phyloP scores from a whole-genome alignment of 2,797 vertebrate species.

The Hypotaenidia philippensis region DNA sequence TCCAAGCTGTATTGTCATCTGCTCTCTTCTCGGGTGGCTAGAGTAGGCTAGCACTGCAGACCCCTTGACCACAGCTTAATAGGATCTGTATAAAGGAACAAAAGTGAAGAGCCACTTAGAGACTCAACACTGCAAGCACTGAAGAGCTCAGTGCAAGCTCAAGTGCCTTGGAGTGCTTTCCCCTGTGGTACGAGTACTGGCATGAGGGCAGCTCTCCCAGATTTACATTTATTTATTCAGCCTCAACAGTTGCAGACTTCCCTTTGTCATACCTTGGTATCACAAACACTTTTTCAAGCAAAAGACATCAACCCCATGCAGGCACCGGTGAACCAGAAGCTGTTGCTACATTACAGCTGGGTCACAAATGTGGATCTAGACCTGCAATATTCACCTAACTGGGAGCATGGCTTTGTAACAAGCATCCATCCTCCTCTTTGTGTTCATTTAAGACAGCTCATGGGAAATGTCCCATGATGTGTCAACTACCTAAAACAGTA shows the following conservation, averaged over 20 bases:
- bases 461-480: neutral
- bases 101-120: constrained; percentile 14
- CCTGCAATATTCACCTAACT: neutral
- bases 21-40: neutral
- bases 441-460: neutral
- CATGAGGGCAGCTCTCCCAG: neutral
- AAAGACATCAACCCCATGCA: neutral
- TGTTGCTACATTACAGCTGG: neutral
- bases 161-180: constrained; percentile 1
- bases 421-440: neutral
- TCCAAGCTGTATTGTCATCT: neutral
- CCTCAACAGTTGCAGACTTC: neutral
- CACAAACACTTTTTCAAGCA: neutral
- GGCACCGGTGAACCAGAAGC: neutral
- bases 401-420: neutral
- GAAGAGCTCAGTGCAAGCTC: neutral
- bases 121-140: neutral
- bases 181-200: neutral
- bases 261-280: neutral
- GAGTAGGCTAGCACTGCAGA: neutral
- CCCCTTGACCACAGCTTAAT: neutral
- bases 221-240: neutral
- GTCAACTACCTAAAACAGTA: neutral
- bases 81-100: neutral
- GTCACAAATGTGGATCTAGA: neutral